A percentile compares a stretch with the other conserved stretches of the same genome.
These are phyloP conservation scores for Lanius ludovicianus DNA, from an alignment of 2,113 vertebrate species.

Conservation along the genomic window DNA sequence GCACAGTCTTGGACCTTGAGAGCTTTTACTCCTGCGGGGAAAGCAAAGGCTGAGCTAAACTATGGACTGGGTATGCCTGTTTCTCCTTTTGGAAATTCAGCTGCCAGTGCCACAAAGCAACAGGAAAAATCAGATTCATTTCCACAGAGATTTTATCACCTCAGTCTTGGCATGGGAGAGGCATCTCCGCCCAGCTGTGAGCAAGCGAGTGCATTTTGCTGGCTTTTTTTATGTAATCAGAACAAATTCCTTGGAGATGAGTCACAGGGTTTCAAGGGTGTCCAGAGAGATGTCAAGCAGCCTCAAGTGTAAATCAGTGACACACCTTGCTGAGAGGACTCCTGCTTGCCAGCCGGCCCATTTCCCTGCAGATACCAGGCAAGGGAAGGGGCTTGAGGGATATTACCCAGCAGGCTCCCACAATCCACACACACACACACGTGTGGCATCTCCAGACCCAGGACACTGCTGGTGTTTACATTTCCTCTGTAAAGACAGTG, in stretches of 20 bases:
- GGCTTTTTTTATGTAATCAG: constrained; percentile 68
- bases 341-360: not conserved
- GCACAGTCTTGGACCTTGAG: not conserved
- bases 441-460: not conserved
- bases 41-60: not conserved
- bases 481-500: constrained; percentile 16
- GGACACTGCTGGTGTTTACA: constrained; percentile 30
- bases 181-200: constrained; percentile 67
- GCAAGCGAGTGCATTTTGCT: constrained; percentile 48
- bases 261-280: constrained; percentile 50
- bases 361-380: not conserved
- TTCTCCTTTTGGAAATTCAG: not conserved
- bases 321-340: constrained; percentile 51
- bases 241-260: constrained; percentile 68
- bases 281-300: constrained; percentile 56
- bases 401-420: not conserved
- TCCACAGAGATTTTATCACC: constrained; percentile 62
- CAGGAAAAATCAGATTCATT: constrained; percentile 39
- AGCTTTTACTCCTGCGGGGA: not conserved
- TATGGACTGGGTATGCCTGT: not conserved
- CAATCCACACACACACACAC: too few species aligned
- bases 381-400: not conserved
- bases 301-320: constrained; percentile 37
- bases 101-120: not conserved
- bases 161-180: constrained; percentile 59